Evolutionary conservation across 2,797 vertebrate genomes (phyloP).

Genomic region (Choloepus didactylus): DNA sequence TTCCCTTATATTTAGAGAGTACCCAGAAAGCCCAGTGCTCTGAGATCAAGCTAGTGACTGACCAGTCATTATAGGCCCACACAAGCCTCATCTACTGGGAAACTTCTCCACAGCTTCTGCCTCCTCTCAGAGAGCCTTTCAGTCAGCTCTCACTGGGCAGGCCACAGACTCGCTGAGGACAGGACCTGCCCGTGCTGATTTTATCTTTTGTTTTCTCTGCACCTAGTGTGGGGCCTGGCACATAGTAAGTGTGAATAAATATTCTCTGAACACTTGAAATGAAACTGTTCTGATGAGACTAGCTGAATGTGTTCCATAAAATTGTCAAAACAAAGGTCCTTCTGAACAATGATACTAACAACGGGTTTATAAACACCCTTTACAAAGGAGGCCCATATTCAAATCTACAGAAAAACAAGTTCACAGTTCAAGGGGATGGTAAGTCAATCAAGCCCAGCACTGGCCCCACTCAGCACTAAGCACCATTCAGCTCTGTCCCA

Average conservation of each 20-base stretch:
- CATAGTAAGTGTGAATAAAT: background rate
- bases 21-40: background rate
- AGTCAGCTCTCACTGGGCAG: background rate
- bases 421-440: background rate
- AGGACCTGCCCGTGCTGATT: background rate
- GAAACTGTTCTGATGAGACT: conserved; percentile 43
- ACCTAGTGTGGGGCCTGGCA: background rate
- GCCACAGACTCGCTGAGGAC: conserved; percentile 15
- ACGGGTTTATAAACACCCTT: background rate
- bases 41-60: conserved; percentile 28
- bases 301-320: conserved; percentile 42
- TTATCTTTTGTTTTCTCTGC: conserved; percentile 26
- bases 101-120: conserved; percentile 49
- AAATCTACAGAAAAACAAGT: conserved; percentile 61
- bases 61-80: background rate
- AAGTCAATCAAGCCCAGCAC: background rate
- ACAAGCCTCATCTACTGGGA: background rate
- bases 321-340: conserved; percentile 40
- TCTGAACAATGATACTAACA: conserved; percentile 46
- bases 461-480: background rate
- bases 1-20: background rate
- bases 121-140: background rate
- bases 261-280: conserved; percentile 49
- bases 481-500: background rate
- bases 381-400: conserved; percentile 2